A percentile compares a stretch with the other conserved stretches of the same genome.
phyloP scores from a whole-genome alignment of 2,797 vertebrate species.

The Jordanella pulchra region DNA sequence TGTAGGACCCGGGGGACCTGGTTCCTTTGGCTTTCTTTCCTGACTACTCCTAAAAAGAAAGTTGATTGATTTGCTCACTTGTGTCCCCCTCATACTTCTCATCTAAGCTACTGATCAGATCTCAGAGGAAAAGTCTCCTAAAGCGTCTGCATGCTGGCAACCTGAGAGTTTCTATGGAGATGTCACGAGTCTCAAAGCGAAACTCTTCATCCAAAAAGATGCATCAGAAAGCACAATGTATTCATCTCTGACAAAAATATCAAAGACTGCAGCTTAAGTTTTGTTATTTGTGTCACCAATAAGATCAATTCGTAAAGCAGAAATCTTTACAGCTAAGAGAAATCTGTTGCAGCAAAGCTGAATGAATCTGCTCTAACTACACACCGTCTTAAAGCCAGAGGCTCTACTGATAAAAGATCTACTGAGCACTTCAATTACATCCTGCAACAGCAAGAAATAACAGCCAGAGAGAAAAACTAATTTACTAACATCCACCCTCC shows the following conservation, averaged over 20 bases:
- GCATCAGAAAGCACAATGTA: slow-evolving; percentile 56
- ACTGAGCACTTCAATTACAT: slow-evolving; percentile 65
- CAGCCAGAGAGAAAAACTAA: slow-evolving; percentile 41
- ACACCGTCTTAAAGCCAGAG: slow-evolving; percentile 42
- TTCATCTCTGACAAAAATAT: slow-evolving; percentile 50
- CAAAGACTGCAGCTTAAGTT: slow-evolving; percentile 24
- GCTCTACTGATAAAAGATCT: slow-evolving; percentile 58
- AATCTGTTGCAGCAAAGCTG: slow-evolving; percentile 10
- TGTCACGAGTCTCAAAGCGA: slow-evolving; percentile 63
- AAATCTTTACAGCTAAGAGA: slow-evolving; percentile 3
- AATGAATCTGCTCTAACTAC: slow-evolving; percentile 39
- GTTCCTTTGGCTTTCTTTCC: slow-evolving; percentile 14
- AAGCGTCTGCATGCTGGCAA: slow-evolving; percentile 63
- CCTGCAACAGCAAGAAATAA: slow-evolving; percentile 45
- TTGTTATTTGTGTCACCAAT: too few relatives aligned
- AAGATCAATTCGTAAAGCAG: slow-evolving; percentile 9
- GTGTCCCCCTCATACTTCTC: slow-evolving; percentile 33
- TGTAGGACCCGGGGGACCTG: slow-evolving; percentile 1
- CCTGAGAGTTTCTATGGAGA: slow-evolving; percentile 77
- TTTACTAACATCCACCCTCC: slow-evolving; percentile 47
- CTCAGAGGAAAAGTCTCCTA: slow-evolving; percentile 57
- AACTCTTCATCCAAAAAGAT: slow-evolving; percentile 60
- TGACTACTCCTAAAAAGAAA: slow-evolving; percentile 31
- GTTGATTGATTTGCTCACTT: slow-evolving; percentile 42
- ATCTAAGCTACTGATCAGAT: slow-evolving; percentile 48